Evolutionary conservation across 2,888 invertebrate species (phyloP), one percentile per base, ranked within the genome.

Genomic region (Megamerina dolium): DNA sequence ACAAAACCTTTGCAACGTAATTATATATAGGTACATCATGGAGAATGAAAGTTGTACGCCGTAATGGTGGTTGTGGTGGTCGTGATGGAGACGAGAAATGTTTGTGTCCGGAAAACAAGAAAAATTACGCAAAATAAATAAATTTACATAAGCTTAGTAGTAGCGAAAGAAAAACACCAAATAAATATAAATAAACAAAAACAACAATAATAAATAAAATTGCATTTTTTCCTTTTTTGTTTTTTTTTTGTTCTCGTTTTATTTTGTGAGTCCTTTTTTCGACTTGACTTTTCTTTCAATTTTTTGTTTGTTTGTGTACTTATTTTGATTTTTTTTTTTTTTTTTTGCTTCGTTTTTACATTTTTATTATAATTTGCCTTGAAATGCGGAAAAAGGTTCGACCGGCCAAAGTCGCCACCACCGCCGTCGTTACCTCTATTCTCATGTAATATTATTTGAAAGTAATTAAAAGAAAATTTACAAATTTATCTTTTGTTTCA

Each of bases 71-170:
- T n/a, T n/a, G n/a, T n/a, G n/a, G n/a, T n/a, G n/a, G n/a, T n/a
- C n/a, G n/a, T 12, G 16, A 33, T 13, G 20, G n/a, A 12, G 18
- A 10, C 34, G 17, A 17, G 10, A 23, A 23, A 23, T 8, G 23
- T 23, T 23, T 23, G 23, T 23, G 6, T 23, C 23, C 23, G 37
- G 50, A 58, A 59, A 61, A 61, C 59, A 62, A 61, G 61, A 61
- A 61, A 61, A 62, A 61, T 61, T 61, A 60, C 62, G 56, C 55
- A 54, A 62, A 62, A 61, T 61, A 61, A 61, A 61, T 61, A 61
- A 62, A 61, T 61, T 61, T 58, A 61, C 61, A 61, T 62, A 62
- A 61, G 62, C 60, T 57, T 43, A 43, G 29, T 29, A 27, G n/a
- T n/a, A 43, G 41, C 37, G 40, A 45, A 34, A 56, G 59, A 57